Conservation (phyloP, 2,888 invertebrate species). For the Tupiocoris notatus region DNA sequence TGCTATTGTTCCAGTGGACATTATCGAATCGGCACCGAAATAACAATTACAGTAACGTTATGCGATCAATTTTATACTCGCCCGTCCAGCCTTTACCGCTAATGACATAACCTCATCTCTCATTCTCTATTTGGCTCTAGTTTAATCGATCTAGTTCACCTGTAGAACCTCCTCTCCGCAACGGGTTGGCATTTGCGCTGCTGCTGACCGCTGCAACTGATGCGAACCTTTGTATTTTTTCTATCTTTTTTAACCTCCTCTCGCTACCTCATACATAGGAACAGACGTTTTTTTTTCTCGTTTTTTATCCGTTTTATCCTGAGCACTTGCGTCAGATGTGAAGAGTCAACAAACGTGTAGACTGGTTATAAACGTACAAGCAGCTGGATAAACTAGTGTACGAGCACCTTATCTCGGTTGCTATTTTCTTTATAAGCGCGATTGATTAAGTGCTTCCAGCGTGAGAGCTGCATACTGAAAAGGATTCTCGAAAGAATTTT, state of each 20-base stretch:
- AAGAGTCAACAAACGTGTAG: conserved; percentile 1
- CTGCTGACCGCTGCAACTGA: no score
- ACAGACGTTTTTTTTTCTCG: not conserved
- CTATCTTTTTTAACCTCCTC: no score
- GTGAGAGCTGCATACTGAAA: not conserved
- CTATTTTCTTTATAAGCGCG: no score
- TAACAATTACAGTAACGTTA: no score
- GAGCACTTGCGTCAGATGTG: no score
- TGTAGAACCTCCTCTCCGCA: not conserved
- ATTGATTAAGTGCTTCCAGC: not conserved
- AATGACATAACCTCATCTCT: conserved; percentile 17
- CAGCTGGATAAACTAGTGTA: not conserved
- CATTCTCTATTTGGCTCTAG: not conserved
- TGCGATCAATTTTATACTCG: not conserved
- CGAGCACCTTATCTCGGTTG: not conserved
- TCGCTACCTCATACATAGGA: no score
- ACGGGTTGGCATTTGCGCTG: not conserved
- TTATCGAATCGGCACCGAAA: no score
- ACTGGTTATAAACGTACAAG: not conserved
- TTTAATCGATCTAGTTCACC: conserved; percentile 9
- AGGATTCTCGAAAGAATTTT: not conserved
- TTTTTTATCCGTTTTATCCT: not conserved
- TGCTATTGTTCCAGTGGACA: no score
- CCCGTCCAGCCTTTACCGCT: not conserved
- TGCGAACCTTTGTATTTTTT: no score